Percentiles rank a stretch among this genome's conserved stretches.
Conservation (phyloP, 1,140 invertebrate genomes). For the Aradophagus sp. region DNA sequence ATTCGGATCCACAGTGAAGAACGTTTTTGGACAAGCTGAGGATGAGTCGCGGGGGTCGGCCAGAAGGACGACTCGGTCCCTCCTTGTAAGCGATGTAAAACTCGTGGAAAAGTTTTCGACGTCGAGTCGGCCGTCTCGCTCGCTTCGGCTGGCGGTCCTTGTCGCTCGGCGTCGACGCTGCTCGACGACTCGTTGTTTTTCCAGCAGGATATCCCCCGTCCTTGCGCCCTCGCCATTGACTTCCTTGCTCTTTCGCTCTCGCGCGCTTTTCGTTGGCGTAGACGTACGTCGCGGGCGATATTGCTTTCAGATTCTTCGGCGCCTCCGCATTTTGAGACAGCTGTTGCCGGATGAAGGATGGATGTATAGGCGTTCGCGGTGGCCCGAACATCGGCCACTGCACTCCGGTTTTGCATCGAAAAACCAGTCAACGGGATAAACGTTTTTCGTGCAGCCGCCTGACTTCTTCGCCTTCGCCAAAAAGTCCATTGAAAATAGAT, state of each 20-base stretch:
- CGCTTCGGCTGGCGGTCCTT: conserved; percentile 27
- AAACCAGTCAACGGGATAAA: conserved; percentile 45
- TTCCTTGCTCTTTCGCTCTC: conserved; percentile 46
- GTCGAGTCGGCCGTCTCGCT: conserved; percentile 46
- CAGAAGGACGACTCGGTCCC: background rate
- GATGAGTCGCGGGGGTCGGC: background rate
- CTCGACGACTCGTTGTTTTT: conserved; percentile 42
- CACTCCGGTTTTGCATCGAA: conserved; percentile 39
- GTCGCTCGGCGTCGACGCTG: conserved; percentile 18
- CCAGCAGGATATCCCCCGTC: conserved; percentile 30
- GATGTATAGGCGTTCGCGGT: conserved; percentile 49
- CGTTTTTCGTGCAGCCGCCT: conserved; percentile 13
- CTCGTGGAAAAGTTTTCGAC: conserved; percentile 51
- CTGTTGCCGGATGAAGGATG: conserved; percentile 65
- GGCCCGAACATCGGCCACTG: conserved; percentile 31
- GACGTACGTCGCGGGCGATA: conserved; percentile 58
- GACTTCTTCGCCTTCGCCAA: background rate
- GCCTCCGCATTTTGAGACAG: conserved; percentile 64
- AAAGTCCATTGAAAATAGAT: too few species aligned
- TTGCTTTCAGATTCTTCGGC: conserved; percentile 66
- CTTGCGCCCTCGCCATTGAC: conserved; percentile 49
- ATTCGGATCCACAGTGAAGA: too few species aligned
- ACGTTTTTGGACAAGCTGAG: background rate
- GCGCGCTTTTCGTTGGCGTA: conserved; percentile 14
- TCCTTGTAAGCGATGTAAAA: conserved; percentile 36